Conservation (phyloP, 2,888 invertebrate genomes). For the Seira ritae region DNA sequence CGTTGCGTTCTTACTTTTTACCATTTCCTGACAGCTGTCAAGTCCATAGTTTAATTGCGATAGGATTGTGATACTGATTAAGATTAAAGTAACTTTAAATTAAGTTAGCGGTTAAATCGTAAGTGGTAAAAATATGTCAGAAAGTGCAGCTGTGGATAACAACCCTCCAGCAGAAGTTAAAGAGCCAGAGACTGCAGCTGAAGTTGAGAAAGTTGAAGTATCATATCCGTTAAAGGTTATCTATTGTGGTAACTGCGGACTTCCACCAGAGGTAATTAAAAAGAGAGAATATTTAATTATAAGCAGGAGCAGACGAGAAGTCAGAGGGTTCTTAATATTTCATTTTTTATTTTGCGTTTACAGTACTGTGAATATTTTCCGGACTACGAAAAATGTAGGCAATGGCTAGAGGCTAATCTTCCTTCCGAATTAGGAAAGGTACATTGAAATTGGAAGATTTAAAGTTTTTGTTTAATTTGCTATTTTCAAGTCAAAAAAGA, state of each 20-base stretch:
- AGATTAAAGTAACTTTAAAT: no score
- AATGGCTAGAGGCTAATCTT: conserved; percentile 95
- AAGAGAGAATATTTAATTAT: neutral
- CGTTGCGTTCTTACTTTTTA: no score
- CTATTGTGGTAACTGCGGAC: conserved; percentile 95
- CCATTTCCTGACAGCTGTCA: no score
- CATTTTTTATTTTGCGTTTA: conserved; percentile 71
- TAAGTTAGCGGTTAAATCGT: no score
- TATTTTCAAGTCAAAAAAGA: no score
- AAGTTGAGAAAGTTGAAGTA: conserved; percentile 76
- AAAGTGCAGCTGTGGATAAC: neutral
- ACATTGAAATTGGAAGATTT: conserved; percentile 74
- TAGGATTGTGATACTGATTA: no score
- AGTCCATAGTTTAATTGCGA: no score
- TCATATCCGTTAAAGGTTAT: conserved; percentile 88
- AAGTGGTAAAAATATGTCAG: neutral
- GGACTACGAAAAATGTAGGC: conserved; percentile 97
- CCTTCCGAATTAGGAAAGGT: conserved; percentile 95
- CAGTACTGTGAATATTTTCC: conserved; percentile 99
- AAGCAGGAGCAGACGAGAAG: neutral
- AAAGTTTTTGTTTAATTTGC: neutral
- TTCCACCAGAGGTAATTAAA: conserved; percentile 89
- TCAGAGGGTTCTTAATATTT: neutral
- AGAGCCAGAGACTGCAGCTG: conserved; percentile 2
- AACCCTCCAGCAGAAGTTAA: conserved; percentile 1